Evolutionary conservation across 2,113 vertebrate species (phyloP).

Genomic region (Ptilonorhynchus violaceus): DNA sequence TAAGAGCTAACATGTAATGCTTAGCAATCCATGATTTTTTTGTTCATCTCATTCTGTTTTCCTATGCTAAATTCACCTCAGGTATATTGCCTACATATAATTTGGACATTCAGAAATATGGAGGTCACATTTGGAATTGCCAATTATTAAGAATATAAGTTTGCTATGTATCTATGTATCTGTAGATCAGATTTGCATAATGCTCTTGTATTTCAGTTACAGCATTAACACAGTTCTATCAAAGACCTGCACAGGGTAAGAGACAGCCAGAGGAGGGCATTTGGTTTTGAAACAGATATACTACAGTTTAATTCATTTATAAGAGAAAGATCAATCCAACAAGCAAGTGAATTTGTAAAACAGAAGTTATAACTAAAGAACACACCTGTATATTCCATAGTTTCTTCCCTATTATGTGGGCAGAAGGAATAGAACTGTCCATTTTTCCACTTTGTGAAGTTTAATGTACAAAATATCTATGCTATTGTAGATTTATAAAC

Average conservation of each 20-base stretch:
- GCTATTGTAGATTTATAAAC: background rate
- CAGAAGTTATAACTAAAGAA: background rate
- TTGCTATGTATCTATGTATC: background rate
- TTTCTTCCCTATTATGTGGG: background rate
- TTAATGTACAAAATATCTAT: background rate
- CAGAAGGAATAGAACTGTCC: background rate
- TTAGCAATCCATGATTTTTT: background rate
- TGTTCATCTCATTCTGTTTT: background rate
- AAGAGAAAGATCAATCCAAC: background rate
- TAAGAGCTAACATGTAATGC: background rate
- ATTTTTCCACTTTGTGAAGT: background rate
- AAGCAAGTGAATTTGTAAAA: background rate
- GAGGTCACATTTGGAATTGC: background rate
- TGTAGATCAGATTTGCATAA: background rate
- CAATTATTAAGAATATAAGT: background rate
- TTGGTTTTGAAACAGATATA: background rate
- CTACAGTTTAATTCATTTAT: background rate
- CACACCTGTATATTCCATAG: background rate
- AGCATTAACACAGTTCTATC: background rate
- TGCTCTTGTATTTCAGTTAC: background rate
- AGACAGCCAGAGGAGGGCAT: background rate
- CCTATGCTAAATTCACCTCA: background rate
- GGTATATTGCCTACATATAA: background rate
- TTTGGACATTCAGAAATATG: background rate
- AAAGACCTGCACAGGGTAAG: background rate